Percentiles rank a stretch among this genome's conserved stretches.
These are phyloP conservation scores for Colossoma macropomum DNA, from an alignment of 2,113 vertebrate genomes.

Conservation along the genomic window DNA sequence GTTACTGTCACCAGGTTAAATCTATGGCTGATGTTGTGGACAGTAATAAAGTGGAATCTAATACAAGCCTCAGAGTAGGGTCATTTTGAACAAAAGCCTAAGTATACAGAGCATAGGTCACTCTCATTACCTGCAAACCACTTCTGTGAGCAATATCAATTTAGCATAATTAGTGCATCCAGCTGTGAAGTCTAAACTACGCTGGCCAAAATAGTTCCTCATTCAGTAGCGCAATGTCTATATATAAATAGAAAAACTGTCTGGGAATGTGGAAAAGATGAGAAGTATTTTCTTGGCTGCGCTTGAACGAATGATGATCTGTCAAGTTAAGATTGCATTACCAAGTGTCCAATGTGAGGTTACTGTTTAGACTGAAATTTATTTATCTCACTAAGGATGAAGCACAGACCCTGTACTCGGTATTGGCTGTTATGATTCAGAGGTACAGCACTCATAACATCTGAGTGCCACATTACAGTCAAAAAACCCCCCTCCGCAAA, in stretches of 20 bases:
- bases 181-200: too few relatives aligned
- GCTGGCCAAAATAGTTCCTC: not conserved
- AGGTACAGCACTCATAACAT: slow-evolving; percentile 25
- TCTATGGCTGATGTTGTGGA: not conserved
- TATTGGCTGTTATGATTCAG: slow-evolving; percentile 20
- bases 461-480: slow-evolving; percentile 8
- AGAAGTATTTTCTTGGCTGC: not conserved
- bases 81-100: not conserved
- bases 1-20: not conserved
- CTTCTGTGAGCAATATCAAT: too few relatives aligned
- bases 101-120: not conserved
- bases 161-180: not conserved
- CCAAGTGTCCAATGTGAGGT: not conserved
- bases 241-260: slow-evolving; percentile 7
- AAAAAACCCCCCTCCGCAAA: not conserved
- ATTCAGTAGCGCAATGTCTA: not conserved
- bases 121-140: not conserved
- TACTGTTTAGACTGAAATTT: not conserved
- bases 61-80: not conserved
- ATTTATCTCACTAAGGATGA: slow-evolving; percentile 1
- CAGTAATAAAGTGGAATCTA: not conserved
- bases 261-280: slow-evolving; percentile 39
- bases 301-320: not conserved
- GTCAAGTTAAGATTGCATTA: slow-evolving; percentile 19
- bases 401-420: slow-evolving; percentile 1